phyloP scores from a whole-genome alignment of 2,888 invertebrate species.

The Dichetophora obliterata region DNA sequence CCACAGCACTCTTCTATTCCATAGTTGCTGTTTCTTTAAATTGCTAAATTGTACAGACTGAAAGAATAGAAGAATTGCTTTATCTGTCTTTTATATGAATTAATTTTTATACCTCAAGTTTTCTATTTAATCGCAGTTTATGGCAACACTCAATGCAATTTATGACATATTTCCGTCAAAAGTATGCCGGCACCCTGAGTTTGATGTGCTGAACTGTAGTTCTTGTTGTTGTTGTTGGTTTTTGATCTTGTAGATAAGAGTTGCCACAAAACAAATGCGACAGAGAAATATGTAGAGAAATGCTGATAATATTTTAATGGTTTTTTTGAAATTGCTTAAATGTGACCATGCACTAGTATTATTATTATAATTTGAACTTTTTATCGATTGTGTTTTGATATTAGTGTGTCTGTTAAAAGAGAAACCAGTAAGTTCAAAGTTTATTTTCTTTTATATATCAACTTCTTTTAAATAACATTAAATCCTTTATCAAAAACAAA shows the following conservation, averaged over 20 bases:
- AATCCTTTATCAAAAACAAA: neutral
- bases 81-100: slow-evolving; percentile 34
- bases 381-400: no score
- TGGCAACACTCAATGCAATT: slow-evolving; percentile 64
- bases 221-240: neutral
- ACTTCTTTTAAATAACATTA: no score
- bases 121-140: slow-evolving; percentile 51
- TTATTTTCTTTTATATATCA: no score
- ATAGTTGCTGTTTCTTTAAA: no score
- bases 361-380: no score
- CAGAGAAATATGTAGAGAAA: neutral
- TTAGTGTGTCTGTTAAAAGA: no score
- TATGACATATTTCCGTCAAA: slow-evolving; percentile 69
- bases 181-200: slow-evolving; percentile 51
- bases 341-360: no score
- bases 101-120: slow-evolving; percentile 2
- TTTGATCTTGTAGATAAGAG: neutral
- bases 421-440: no score
- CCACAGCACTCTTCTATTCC: no score
- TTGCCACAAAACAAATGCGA: neutral
- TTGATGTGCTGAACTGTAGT: neutral
- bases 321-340: no score
- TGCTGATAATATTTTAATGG: neutral
- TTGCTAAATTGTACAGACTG: slow-evolving; percentile 49
- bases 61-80: slow-evolving; percentile 17